A percentile compares a stretch with the other conserved stretches of the same genome.
These are phyloP conservation scores for Agrochola litura DNA, from an alignment of 2,888 invertebrate genomes.

Conservation along the genomic window DNA sequence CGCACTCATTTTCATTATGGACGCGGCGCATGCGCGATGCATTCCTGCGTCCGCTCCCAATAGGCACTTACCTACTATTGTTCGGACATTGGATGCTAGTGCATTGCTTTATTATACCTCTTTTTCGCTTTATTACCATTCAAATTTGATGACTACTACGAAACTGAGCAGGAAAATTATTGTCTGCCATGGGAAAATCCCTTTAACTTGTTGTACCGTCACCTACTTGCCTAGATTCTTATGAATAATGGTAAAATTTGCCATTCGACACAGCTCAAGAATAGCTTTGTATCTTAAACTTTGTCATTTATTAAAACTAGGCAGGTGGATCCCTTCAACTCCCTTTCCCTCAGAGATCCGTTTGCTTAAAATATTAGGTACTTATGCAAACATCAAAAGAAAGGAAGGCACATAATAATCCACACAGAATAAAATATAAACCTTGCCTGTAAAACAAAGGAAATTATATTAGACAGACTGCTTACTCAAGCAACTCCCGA, in stretches of 20 bases:
- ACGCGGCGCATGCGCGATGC: conserved; percentile 79
- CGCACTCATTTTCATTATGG: conserved; percentile 80
- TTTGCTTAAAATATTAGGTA: neutral
- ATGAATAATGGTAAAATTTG: neutral
- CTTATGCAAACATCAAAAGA: neutral
- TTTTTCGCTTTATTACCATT: conserved; percentile 57
- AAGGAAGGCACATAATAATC: neutral
- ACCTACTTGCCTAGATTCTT: neutral
- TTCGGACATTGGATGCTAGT: conserved; percentile 63
- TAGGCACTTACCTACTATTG: conserved; percentile 52
- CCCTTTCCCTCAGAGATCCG: neutral
- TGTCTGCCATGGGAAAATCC: conserved; percentile 4
- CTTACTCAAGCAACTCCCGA: conserved; percentile 1
- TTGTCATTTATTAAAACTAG: neutral
- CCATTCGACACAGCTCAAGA: neutral
- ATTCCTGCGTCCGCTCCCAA: conserved; percentile 75
- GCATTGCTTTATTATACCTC: conserved; percentile 69
- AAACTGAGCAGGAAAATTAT: conserved; percentile 16
- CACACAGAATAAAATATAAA: conserved; percentile 16
- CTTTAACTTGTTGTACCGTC: neutral
- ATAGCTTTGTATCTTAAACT: neutral
- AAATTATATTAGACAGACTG: conserved; percentile 3
- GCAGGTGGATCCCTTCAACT: no score
- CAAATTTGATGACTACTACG: conserved; percentile 2
- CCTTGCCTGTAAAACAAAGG: conserved; percentile 22